Conservation (phyloP, 2,888 invertebrate species). For the Pediacus dermestoides region DNA sequence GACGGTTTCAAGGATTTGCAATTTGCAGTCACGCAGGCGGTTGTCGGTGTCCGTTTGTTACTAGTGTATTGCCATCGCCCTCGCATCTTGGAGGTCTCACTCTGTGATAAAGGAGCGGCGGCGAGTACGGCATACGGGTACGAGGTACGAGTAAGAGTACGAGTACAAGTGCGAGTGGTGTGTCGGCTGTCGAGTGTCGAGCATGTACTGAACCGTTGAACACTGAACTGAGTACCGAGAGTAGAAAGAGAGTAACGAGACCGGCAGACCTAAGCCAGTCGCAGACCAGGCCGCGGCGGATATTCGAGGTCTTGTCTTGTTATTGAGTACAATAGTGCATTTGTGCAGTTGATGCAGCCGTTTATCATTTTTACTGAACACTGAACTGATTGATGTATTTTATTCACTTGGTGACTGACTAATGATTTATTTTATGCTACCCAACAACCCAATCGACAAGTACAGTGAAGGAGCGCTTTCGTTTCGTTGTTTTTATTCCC, state of each 20-base stretch:
- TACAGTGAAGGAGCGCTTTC: slow-evolving; percentile 5
- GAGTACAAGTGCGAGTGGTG: slow-evolving; percentile 13
- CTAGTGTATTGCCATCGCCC: slow-evolving; percentile 18
- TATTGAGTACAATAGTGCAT: slow-evolving; percentile 27
- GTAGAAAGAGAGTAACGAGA: slow-evolving; percentile 11
- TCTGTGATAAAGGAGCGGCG: slow-evolving; percentile 35
- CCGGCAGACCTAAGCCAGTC: slow-evolving; percentile 17
- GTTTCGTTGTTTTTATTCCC: slow-evolving; percentile 10
- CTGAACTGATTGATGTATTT: too few species aligned
- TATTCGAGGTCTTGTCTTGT: slow-evolving; percentile 12
- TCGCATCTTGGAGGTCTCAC: slow-evolving; percentile 27
- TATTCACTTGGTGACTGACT: too few species aligned
- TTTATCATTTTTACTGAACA: too few species aligned
- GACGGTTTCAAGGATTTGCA: slow-evolving; percentile 25
- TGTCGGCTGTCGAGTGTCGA: slow-evolving; percentile 14
- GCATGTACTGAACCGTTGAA: slow-evolving; percentile 1
- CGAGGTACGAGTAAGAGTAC: too few species aligned
- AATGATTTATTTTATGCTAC: too few species aligned
- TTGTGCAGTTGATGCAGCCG: slow-evolving; percentile 18
- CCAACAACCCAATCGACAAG: slow-evolving; percentile 3
- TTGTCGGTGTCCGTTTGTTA: slow-evolving; percentile 16
- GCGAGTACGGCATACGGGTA: too few species aligned
- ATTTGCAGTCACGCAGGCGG: slow-evolving; percentile 25
- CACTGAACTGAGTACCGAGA: not conserved
- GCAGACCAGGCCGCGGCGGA: slow-evolving; percentile 20